Conservation (phyloP, 2,888 invertebrate genomes). For the Hirtodrosophila cameraria region DNA sequence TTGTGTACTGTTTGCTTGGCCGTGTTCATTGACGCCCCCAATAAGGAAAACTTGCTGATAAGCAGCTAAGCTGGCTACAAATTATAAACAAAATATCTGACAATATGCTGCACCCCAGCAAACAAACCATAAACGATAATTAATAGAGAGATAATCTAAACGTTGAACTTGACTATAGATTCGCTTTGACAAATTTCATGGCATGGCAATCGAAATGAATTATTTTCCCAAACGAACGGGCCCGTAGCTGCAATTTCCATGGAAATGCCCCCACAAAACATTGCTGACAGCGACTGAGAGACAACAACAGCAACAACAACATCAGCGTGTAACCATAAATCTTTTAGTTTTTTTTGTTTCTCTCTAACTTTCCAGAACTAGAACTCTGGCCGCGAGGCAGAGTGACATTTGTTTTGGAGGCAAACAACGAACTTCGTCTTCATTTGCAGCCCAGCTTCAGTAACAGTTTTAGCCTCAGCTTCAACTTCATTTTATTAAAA, state of each 20-base stretch:
- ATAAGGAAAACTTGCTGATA: slow-evolving; percentile 34
- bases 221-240: slow-evolving; percentile 68
- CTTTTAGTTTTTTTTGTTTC: slow-evolving; percentile 35
- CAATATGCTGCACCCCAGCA: slow-evolving; percentile 55
- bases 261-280: slow-evolving; percentile 48
- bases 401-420: slow-evolving; percentile 62
- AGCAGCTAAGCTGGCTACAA: slow-evolving; percentile 41
- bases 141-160: slow-evolving; percentile 77
- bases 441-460: slow-evolving; percentile 55
- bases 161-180: slow-evolving; percentile 41
- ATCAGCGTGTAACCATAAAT: slow-evolving; percentile 63
- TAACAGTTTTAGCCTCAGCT: too few species aligned
- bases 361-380: slow-evolving; percentile 55
- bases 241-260: slow-evolving; percentile 62
- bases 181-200: slow-evolving; percentile 63
- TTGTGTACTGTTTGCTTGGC: slow-evolving; percentile 14
- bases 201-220: slow-evolving; percentile 70
- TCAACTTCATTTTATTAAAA: slow-evolving; percentile 43
- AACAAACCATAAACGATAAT: slow-evolving; percentile 76
- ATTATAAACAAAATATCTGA: slow-evolving; percentile 42
- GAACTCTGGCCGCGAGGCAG: slow-evolving; percentile 36
- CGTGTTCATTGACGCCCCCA: slow-evolving; percentile 58
- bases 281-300: slow-evolving; percentile 53
- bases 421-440: slow-evolving; percentile 59
- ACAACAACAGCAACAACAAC: slow-evolving; percentile 34